Percentiles rank a stretch among this genome's conserved stretches.
Conservation (phyloP, 2,888 invertebrate species). For the Orchesella flavescens region DNA sequence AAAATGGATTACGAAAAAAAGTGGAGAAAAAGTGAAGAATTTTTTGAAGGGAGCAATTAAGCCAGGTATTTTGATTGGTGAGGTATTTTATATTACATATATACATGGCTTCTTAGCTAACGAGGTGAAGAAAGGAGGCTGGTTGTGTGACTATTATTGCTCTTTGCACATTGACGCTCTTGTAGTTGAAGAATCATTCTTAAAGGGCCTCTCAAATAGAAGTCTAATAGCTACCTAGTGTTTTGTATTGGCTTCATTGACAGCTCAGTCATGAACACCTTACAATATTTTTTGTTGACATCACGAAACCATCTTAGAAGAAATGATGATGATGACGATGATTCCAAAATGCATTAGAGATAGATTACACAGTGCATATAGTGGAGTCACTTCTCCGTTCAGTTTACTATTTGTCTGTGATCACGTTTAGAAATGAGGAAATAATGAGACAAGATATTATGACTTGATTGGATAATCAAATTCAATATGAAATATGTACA, state of each 20-base stretch:
- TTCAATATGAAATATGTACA: too few relatives aligned
- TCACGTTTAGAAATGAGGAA: constrained; percentile 38
- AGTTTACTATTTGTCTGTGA: not conserved
- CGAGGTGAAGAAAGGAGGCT: constrained; percentile 46
- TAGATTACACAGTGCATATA: too few relatives aligned
- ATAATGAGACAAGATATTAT: constrained; percentile 45
- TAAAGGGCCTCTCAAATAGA: too few relatives aligned
- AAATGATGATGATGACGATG: too few relatives aligned
- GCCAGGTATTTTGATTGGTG: constrained; percentile 43
- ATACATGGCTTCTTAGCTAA: constrained; percentile 1
- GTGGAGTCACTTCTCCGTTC: too few relatives aligned
- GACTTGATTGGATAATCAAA: constrained; percentile 45
- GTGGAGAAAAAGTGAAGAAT: too few relatives aligned
- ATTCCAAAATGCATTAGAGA: too few relatives aligned
- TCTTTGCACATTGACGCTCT: constrained; percentile 4
- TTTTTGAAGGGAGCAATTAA: constrained; percentile 37
- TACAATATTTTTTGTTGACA: constrained; percentile 38
- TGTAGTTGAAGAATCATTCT: not conserved
- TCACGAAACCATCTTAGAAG: constrained; percentile 23
- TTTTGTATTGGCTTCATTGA: constrained; percentile 33
- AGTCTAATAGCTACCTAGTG: too few relatives aligned
- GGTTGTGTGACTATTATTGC: not conserved
- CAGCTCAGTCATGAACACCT: constrained; percentile 36
- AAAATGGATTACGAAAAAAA: constrained; percentile 1
- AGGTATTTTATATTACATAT: not conserved